A percentile compares a stretch with the other conserved stretches of the same genome.
Evolutionary conservation across 2,888 invertebrate genomes (phyloP).

Genomic region (Tipula confusa): DNA sequence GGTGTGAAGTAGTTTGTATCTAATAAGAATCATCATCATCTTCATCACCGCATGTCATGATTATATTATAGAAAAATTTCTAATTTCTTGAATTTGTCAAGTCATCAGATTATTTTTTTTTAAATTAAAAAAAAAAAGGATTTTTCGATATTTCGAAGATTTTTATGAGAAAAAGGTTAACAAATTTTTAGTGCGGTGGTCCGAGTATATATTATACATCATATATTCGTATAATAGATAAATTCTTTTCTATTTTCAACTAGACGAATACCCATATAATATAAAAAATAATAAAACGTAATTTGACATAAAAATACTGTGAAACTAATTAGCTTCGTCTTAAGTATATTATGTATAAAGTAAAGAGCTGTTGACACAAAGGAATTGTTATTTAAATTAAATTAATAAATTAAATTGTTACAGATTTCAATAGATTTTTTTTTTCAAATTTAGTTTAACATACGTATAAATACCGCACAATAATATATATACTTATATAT

Average conservation of each 20-base stretch:
- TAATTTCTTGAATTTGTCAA: background rate
- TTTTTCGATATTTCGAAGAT: too few species aligned
- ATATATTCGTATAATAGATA: too few species aligned
- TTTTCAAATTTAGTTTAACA: too few species aligned
- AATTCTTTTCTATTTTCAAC: background rate
- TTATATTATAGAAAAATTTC: background rate
- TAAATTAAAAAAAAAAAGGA: background rate
- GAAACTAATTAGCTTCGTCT: background rate
- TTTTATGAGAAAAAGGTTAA: background rate
- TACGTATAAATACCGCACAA: background rate
- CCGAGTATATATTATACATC: too few species aligned
- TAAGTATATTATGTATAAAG: background rate
- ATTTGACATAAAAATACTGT: slow-evolving; percentile 25
- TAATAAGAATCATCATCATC: background rate
- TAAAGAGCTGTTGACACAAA: background rate
- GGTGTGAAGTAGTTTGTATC: background rate
- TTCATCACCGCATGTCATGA: slow-evolving; percentile 5
- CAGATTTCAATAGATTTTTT: background rate
- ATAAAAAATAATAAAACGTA: background rate
- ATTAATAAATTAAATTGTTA: slow-evolving; percentile 25
- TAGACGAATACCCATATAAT: background rate
- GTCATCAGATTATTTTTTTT: background rate
- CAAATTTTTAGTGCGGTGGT: background rate
- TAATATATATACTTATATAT: background rate
- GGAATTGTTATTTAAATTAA: slow-evolving; percentile 25